Evolutionary conservation across 2,888 invertebrate species (phyloP), one percentile per base, ranked within the genome.

Genomic region (Timema cristinae): DNA sequence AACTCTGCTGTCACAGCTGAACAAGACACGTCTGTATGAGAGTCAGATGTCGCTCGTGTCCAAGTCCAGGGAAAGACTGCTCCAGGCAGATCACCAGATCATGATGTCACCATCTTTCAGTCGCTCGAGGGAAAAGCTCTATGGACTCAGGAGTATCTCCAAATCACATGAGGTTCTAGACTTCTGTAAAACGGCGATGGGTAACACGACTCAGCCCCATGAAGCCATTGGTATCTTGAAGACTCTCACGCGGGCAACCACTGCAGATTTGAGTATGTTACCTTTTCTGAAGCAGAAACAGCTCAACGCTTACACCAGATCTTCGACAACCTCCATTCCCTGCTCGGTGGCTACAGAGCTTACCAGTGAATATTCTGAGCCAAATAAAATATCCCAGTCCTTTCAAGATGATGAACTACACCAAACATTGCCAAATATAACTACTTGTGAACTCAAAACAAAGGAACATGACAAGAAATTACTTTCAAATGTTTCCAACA

Each of bases 151-250:
- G 68, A 82, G 82, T 75, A 76, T 85, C 68, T 85, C 84, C 0
- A 84, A 83, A 75, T 85, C 85, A 0, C 85, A 85, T 69, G 85
- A 84, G 71, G 83, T 84, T 50, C 77, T 85, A 70, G 82, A 83
- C 74, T 81, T 84, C 70, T 83, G 82, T 76, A 79, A 81, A 67
- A 83, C 75, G 32, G 75, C 76, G 11, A 67, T 69, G 10, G 71
- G 66, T 13, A 54, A 16, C 8, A 68, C 51, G 6, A 67, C 68
- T 7, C 47, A 54, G 15, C 66, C 52, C 6, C 63, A 68, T n/a
- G 59, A 59, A 47, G 69, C 52, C 13, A 59, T 68, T n/a, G 59
- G 71, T 9, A 71, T 71, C 15, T 69, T 70, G 13, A 72, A 73
- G 50, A 74, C 71, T 9, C 61, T 75, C 47, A 74, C 76, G 7